phyloP scores from a whole-genome alignment of 2,888 invertebrate genomes.

The Lithodes maja region DNA sequence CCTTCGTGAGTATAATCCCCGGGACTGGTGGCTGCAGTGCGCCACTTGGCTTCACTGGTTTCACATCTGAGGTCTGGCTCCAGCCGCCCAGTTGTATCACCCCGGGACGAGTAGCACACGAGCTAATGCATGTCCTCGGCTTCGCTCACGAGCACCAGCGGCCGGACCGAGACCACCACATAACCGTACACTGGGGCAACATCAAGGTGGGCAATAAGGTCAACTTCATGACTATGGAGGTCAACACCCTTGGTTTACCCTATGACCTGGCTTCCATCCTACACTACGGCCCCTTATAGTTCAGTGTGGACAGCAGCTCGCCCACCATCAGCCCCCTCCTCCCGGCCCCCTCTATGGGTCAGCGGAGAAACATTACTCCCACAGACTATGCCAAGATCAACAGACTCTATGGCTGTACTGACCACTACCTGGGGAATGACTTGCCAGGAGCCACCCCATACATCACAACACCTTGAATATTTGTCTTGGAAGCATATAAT shows the following conservation, averaged over 20 bases:
- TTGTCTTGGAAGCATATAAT: no score
- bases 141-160: conserved; percentile 75
- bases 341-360: not conserved
- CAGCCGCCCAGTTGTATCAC: no score
- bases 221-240: not conserved
- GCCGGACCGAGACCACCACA: conserved; percentile 74
- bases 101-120: no score
- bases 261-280: conserved; percentile 28
- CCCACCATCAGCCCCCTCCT: not conserved
- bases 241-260: not conserved
- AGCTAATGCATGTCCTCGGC: conserved; percentile 75
- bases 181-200: conserved; percentile 68
- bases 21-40: no score
- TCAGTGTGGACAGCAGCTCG: not conserved
- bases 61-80: no score
- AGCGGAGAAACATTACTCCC: not conserved
- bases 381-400: conserved; percentile 25
- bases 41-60: no score
- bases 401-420: conserved; percentile 15
- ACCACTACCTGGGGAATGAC: not conserved
- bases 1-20: no score
- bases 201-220: not conserved
- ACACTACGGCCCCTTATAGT: conserved; percentile 10
- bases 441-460: conserved; percentile 23
- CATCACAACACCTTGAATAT: no score